Evolutionary conservation across 2,888 invertebrate species (phyloP), one percentile per base, ranked within the genome.

Genomic region (Octonoba sinensis): DNA sequence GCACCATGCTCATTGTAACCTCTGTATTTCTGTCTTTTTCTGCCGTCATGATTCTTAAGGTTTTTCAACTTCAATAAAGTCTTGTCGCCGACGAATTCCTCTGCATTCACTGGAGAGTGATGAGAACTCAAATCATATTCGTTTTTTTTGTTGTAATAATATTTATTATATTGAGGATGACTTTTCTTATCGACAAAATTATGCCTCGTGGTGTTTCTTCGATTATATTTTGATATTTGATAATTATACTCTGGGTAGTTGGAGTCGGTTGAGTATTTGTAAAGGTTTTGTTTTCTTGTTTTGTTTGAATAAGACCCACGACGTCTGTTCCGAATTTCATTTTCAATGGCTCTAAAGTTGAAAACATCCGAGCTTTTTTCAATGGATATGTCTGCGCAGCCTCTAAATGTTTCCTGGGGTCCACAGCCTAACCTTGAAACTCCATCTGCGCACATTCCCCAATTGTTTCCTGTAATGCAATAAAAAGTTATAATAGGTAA

Each of bases 401-500:
- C 93, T 22, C 95, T 91, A 87, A 96, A 96, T 87, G 95, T 95
- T 87, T 96, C 96, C 87, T 96, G 96, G 0, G 93, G 93, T 0
- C 96, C 96, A 87, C 96, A 96, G 0, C 96, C 96, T 0, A 96
- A 93, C 0, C 93, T 93, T 47, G 93, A 94, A 64, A 91, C 95
- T 59, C 96, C 96, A 87, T 96, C 95, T 0, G 91, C 90, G 86
- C 94, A 94, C 16, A 90, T 91, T 0, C 94, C 94, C 95, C 95
- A 95, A 87, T 94, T 94, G 87, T 95, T 95, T 2, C 93, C 85
- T 85, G 27, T 13, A 77, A 82, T 47, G 27, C 6, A 4, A 27
- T 27, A 8, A 4, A 1, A 11, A 36, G 6, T 36, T 36, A 36
- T 36, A 8, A 11, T 36, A 36, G 8, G 6, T 36, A 11, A 36